phyloP scores from a whole-genome alignment of 2,888 invertebrate genomes.

The Anticlea derivata region DNA sequence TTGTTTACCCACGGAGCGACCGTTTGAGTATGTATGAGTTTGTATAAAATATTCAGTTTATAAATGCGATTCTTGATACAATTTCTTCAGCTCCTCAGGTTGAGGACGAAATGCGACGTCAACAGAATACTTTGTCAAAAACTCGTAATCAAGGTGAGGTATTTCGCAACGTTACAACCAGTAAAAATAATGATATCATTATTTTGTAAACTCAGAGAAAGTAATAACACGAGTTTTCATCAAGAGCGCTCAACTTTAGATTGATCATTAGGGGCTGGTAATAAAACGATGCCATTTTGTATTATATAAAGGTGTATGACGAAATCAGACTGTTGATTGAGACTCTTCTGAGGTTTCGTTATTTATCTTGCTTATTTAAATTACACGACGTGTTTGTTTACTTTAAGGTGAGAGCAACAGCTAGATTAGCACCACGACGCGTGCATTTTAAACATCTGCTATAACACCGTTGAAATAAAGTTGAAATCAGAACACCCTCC shows the following conservation, averaged over 20 bases:
- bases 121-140: constrained; percentile 38
- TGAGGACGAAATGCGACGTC: constrained; percentile 36
- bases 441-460: too few relatives aligned
- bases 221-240: constrained; percentile 31
- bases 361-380: constrained; percentile 15
- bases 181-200: constrained; percentile 34
- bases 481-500: too few relatives aligned
- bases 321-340: constrained; percentile 11
- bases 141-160: constrained; percentile 37
- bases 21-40: constrained; percentile 47
- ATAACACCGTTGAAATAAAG: too few relatives aligned
- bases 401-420: neutral
- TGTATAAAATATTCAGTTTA: constrained; percentile 54
- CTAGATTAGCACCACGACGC: too few relatives aligned
- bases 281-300: constrained; percentile 22
- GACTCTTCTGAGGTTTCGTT: constrained; percentile 13
- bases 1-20: constrained; percentile 44
- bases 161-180: constrained; percentile 22
- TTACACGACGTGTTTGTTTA: constrained; percentile 12
- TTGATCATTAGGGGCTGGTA: constrained; percentile 32
- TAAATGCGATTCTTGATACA: constrained; percentile 50
- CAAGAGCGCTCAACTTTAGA: constrained; percentile 27
- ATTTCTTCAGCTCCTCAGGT: constrained; percentile 38
- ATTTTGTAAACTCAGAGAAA: constrained; percentile 29
- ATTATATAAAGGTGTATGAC: constrained; percentile 16